Evolutionary conservation across 2,113 vertebrate genomes (phyloP), one percentile per base, ranked within the genome.

Genomic region (Promerops cafer): DNA sequence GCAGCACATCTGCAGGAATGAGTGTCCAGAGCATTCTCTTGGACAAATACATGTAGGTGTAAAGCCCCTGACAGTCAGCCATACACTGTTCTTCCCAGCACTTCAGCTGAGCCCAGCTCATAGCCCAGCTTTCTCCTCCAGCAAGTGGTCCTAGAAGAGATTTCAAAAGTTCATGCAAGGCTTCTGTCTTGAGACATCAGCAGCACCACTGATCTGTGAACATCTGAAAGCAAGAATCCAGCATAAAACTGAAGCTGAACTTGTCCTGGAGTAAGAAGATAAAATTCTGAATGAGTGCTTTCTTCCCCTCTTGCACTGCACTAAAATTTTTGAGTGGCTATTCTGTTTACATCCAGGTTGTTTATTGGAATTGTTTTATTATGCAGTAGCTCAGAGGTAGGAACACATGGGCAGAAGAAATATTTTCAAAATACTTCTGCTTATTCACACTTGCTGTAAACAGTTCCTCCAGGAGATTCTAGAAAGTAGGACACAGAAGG

Each of bases 391-490:
- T 95, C 56, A 89, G 52, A 81, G 64, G 56, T 53, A 74, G 56
- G 40, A 80, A 64, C 37, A 79, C 1, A 19, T 79, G 72, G 90
- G 80, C 64, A 95, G 60, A 90, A 92, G 40, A 72, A 27, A 8
- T 64, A 74, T 86, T 69, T 94, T 70, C 42, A 40, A 63, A 94
- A 44, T 81, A 83, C 87, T 97, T 97, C 86, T 96, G 94, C 92
- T 96, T 96, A 95, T 95, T 97, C 96, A 95, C 88, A 93, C 86
- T 96, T 91, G 65, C 92, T 84, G 69, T 92, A 92, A 95, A 94
- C 86, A 95, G 80, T 93, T 96, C 83, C 94, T 95, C 57, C 92
- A 87, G 83, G 85, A 96, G 80, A 76, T 78, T 96, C 77, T 68
- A 72, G 92, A 96, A 96, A 96, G 85, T 96, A 93, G 93, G 94